A percentile compares a stretch with the other conserved stretches of the same genome.
Conservation (phyloP, 2,888 invertebrate species). For the Steinernema scapterisci region DNA sequence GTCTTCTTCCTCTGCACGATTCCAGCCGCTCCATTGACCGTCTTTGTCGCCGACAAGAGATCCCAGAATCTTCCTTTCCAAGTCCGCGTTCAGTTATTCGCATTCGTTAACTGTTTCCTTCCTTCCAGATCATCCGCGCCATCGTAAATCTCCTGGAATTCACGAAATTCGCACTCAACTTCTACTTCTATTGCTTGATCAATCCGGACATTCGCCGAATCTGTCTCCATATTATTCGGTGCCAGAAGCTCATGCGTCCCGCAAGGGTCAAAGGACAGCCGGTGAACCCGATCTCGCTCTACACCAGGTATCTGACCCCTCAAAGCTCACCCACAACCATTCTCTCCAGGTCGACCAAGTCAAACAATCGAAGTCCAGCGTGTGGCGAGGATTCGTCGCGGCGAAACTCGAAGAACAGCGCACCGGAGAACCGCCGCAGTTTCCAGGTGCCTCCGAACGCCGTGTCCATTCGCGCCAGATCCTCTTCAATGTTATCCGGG, state of each 20-base stretch:
- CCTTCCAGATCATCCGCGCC: constrained; percentile 70
- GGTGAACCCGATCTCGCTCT: constrained; percentile 42
- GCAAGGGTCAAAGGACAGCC: constrained; percentile 42
- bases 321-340: too few relatives aligned
- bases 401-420: constrained; percentile 27
- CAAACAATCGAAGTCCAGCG: constrained; percentile 35
- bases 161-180: constrained; percentile 72
- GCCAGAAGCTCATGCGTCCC: constrained; percentile 33
- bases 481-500: constrained; percentile 36
- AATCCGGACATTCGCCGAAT: constrained; percentile 64
- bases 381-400: constrained; percentile 27
- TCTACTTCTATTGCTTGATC: constrained; percentile 69
- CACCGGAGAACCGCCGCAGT: not conserved
- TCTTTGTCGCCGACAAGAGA: constrained; percentile 69
- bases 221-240: constrained; percentile 34
- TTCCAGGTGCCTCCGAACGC: constrained; percentile 13
- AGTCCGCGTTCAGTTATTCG: too few relatives aligned
- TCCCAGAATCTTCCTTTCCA: constrained; percentile 61
- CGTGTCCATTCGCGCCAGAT: constrained; percentile 20
- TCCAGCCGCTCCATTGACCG: constrained; percentile 70
- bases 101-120: too few relatives aligned
- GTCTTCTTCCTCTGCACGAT: constrained; percentile 71
- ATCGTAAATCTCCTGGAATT: constrained; percentile 71
- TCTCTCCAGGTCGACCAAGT: constrained; percentile 36
- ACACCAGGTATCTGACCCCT: constrained; percentile 35